A percentile compares a stretch with the other conserved stretches of the same genome.
These are phyloP conservation scores for Sandelia bainsii DNA, from an alignment of 2,797 vertebrate genomes.

Conservation along the genomic window DNA sequence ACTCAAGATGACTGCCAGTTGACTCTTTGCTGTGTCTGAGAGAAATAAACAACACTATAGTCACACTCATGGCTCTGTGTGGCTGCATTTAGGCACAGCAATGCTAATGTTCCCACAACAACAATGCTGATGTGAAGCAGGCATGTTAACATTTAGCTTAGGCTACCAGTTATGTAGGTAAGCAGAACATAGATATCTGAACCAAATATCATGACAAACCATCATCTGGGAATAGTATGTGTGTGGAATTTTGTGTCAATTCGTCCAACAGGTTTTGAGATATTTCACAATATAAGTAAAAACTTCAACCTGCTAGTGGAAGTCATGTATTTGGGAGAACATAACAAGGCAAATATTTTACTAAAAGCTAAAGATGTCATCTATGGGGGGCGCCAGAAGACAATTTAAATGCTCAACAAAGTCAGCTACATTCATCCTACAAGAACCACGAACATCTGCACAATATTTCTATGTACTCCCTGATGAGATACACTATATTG, in stretches of 20 bases:
- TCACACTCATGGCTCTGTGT: not conserved
- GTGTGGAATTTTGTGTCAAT: not conserved
- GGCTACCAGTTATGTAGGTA: too few relatives aligned
- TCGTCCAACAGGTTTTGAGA: too few relatives aligned
- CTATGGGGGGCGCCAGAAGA: too few relatives aligned
- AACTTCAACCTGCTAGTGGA: too few relatives aligned
- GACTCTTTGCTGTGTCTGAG: slow-evolving; percentile 18
- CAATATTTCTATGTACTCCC: not conserved
- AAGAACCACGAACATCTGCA: not conserved
- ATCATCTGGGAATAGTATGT: not conserved
- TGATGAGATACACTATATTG: not conserved
- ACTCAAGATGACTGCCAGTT: slow-evolving; percentile 52
- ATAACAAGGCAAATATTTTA: too few relatives aligned
- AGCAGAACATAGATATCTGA: not conserved
- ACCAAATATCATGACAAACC: not conserved
- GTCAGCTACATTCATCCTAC: not conserved
- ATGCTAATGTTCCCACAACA: not conserved
- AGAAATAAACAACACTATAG: slow-evolving; percentile 4
- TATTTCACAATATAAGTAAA: not conserved
- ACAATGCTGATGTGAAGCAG: not conserved
- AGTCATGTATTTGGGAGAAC: too few relatives aligned
- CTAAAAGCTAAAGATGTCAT: too few relatives aligned
- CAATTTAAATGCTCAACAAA: not conserved
- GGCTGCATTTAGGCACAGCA: not conserved
- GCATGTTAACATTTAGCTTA: not conserved